phyloP scores from a whole-genome alignment of 2,797 vertebrate genomes.

The Clarias pachynema region DNA sequence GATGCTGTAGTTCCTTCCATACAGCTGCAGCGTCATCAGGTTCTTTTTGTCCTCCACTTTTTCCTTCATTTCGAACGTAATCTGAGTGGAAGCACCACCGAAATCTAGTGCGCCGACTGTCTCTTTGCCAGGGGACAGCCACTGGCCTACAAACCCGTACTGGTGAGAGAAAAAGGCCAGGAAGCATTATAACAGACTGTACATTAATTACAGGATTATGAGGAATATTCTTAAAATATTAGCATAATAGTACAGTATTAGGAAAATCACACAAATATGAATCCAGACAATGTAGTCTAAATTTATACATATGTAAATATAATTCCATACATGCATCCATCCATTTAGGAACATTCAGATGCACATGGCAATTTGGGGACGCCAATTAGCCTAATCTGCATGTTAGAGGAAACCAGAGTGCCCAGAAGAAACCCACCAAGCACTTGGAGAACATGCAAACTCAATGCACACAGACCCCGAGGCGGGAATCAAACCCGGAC shows the following conservation, averaged over 20 bases:
- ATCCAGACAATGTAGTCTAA: neutral
- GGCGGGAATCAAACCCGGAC: no score
- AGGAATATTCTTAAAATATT: neutral
- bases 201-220: neutral
- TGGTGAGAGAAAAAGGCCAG: conserved; percentile 50
- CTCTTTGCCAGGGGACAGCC: conserved; percentile 67
- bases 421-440: no score
- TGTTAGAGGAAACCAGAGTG: no score
- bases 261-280: neutral
- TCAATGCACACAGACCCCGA: no score
- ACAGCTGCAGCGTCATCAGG: conserved; percentile 67
- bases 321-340: no score
- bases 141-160: conserved; percentile 77
- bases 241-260: neutral
- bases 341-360: no score
- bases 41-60: conserved; percentile 62
- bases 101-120: conserved; percentile 79
- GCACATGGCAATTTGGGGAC: no score
- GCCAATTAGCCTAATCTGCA: no score
- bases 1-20: conserved; percentile 70
- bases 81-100: conserved; percentile 79
- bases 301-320: neutral
- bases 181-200: neutral
- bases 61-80: conserved; percentile 71
- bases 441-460: no score